Evolutionary conservation across 53 echinoderm and acorn worm genomes (phyloP).

Genomic region (Zoroaster sp.): DNA sequence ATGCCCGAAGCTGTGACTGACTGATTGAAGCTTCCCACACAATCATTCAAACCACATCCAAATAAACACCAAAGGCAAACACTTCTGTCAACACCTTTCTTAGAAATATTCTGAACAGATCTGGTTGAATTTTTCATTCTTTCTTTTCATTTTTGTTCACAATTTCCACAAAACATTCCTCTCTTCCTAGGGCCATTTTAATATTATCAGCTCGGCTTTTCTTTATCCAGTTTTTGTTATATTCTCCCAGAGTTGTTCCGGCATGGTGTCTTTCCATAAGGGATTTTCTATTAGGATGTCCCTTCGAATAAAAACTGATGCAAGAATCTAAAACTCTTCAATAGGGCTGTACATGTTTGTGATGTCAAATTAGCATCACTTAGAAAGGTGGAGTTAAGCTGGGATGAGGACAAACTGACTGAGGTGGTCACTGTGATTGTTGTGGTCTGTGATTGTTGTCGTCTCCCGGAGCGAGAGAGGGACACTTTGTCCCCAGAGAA

Average conservation of each 20-base stretch:
- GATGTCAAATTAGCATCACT: conserved; percentile 40
- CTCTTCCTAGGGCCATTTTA: conserved; percentile 32
- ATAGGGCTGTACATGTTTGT: conserved; percentile 6
- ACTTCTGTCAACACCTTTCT: background rate
- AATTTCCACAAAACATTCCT: conserved; percentile 2
- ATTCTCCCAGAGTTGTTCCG: background rate
- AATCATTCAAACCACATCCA: background rate
- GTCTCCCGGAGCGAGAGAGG: conserved; percentile 14
- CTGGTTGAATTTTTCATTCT: background rate
- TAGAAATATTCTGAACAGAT: too few relatives aligned
- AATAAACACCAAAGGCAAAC: background rate
- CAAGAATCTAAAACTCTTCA: background rate
- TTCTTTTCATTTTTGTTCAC: background rate
- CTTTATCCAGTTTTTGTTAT: conserved; percentile 1
- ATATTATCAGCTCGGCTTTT: conserved; percentile 34
- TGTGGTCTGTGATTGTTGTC: background rate
- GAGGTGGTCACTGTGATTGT: background rate
- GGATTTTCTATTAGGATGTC: conserved; percentile 48
- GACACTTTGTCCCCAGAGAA: background rate
- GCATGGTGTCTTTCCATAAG: conserved; percentile 15
- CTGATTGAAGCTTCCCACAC: background rate
- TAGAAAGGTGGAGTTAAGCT: background rate
- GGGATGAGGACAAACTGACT: background rate
- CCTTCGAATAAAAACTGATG: background rate
- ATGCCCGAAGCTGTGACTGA: background rate